Evolutionary conservation across 2,113 vertebrate species (phyloP).

Genomic region (Vimba vimba): DNA sequence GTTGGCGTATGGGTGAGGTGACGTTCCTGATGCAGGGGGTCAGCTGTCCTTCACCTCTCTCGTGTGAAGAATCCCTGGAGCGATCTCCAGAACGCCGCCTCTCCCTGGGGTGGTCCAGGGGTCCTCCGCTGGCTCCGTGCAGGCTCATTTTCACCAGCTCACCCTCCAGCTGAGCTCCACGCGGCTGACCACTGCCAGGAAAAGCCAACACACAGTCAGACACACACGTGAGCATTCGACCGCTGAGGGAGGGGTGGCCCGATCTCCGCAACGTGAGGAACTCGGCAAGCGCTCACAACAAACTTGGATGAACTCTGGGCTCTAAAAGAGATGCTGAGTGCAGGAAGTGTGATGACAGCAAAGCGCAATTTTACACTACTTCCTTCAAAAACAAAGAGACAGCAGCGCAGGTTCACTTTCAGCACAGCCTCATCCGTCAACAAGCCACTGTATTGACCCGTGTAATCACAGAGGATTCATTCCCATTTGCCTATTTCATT

Average conservation of each 20-base stretch:
- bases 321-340: constrained; percentile 40
- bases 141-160: constrained; percentile 86
- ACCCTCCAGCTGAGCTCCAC: constrained; percentile 79
- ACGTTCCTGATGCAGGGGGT: constrained; percentile 98
- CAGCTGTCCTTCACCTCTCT: constrained; percentile 90
- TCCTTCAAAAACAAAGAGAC: constrained; percentile 2
- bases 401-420: neutral
- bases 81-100: constrained; percentile 90
- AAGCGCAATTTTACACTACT: constrained; percentile 23
- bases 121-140: constrained; percentile 77
- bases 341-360: constrained; percentile 4
- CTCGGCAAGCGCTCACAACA: constrained; percentile 52
- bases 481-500: constrained; percentile 11
- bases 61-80: constrained; percentile 95
- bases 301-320: constrained; percentile 55
- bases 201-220: constrained; percentile 10
- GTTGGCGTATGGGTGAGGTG: constrained; percentile 93
- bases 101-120: constrained; percentile 83
- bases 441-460: neutral
- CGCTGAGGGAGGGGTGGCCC: constrained; percentile 26
- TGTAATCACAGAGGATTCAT: constrained; percentile 12
- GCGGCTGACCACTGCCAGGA: constrained; percentile 76
- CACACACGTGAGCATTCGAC: neutral
- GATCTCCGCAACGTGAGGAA: constrained; percentile 35
- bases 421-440: neutral